phyloP scores from a whole-genome alignment of 2,888 invertebrate genomes.

The Machimus atricapillus region DNA sequence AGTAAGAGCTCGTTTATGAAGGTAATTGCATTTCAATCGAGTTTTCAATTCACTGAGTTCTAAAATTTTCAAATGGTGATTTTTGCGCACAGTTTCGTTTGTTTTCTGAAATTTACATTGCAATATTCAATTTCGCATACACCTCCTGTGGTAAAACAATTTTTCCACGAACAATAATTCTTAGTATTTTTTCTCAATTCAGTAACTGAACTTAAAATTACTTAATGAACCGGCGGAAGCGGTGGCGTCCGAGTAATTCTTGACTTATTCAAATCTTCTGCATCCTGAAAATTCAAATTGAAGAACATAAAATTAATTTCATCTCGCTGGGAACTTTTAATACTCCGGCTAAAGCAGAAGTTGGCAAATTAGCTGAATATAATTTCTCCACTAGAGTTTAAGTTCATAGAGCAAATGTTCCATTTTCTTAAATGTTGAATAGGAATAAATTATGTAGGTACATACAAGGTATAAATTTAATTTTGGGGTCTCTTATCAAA shows the following conservation, averaged over 20 bases:
- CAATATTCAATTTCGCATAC: not conserved
- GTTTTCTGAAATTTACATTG: not conserved
- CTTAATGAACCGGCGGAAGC: not conserved
- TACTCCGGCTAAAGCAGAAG: no score
- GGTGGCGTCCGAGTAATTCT: not conserved
- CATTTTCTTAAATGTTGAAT: no score
- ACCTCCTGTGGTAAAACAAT: not conserved
- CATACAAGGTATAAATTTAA: no score
- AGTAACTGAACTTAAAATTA: not conserved
- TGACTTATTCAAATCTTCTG: not conserved
- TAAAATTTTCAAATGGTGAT: not conserved
- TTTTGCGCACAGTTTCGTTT: not conserved
- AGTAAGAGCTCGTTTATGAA: not conserved
- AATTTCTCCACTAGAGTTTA: no score
- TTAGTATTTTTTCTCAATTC: not conserved
- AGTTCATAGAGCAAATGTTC: no score
- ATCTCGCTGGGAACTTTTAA: no score
- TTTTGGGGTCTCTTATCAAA: no score
- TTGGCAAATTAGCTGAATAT: no score
- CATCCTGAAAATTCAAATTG: not conserved
- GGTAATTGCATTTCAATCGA: slow-evolving; percentile 14
- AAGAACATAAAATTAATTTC: not conserved
- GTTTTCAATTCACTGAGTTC: slow-evolving; percentile 1
- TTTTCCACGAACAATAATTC: not conserved
- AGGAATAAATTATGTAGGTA: no score